Evolutionary conservation across 2,113 vertebrate species (phyloP).

Genomic region (Cheirogaleus medius): DNA sequence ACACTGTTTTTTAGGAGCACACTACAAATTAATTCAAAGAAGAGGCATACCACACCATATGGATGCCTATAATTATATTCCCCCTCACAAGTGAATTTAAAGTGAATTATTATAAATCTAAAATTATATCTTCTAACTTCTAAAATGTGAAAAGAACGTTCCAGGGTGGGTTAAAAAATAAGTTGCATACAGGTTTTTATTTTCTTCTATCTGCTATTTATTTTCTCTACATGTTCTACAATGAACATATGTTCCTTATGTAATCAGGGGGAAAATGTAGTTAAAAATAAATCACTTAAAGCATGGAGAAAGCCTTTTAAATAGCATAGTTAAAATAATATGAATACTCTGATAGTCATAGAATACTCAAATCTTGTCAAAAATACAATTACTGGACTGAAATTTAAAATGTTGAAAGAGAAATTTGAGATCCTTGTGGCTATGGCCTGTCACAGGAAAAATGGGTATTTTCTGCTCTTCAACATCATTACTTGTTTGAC

Average conservation of each 20-base stretch:
- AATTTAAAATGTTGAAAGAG: neutral
- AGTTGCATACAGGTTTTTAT: neutral
- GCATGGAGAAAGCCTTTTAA: neutral
- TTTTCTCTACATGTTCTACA: neutral
- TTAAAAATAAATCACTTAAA: neutral
- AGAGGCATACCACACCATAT: neutral
- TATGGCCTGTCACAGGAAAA: neutral
- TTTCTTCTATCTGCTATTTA: conserved; percentile 32
- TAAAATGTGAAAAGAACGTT: conserved; percentile 1
- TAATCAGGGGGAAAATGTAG: neutral
- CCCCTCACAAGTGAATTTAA: neutral
- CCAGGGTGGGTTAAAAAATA: neutral
- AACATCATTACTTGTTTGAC: neutral
- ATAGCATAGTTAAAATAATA: conserved; percentile 14
- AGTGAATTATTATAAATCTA: conserved; percentile 16
- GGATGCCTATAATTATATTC: neutral
- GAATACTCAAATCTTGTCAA: neutral
- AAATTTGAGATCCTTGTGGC: neutral
- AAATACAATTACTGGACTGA: neutral
- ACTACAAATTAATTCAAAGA: neutral
- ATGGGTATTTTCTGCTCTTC: neutral
- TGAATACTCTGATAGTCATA: neutral
- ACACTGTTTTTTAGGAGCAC: neutral
- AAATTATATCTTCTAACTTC: conserved; percentile 17
- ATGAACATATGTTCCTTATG: neutral